Percentiles rank a stretch among this genome's conserved stretches.
phyloP scores from a whole-genome alignment of 2,888 invertebrate genomes.

The Tetranychus truncatus region DNA sequence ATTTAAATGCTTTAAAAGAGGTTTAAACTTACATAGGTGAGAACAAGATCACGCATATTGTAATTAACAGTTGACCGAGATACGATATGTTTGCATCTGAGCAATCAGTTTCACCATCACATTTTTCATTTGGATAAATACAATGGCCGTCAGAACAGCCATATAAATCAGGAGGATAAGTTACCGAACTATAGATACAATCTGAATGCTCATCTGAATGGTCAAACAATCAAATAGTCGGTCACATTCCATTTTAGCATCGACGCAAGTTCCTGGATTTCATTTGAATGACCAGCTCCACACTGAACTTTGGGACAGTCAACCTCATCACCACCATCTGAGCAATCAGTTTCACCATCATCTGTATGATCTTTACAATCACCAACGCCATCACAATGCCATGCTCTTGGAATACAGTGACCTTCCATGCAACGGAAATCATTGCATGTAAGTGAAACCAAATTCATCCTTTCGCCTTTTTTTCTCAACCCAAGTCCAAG shows the following conservation, averaged over 20 bases:
- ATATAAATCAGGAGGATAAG: constrained; percentile 49
- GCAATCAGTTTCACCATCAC: no score
- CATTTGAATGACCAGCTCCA: constrained; percentile 5
- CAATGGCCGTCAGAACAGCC: constrained; percentile 30
- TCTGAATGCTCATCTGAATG: constrained; percentile 54
- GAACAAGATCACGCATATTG: no score
- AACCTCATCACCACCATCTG: constrained; percentile 15
- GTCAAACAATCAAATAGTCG: constrained; percentile 17
- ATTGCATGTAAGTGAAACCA: no score
- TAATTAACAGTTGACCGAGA: no score
- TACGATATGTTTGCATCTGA: no score
- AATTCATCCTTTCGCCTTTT: no score
- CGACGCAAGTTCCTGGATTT: constrained; percentile 68
- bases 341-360: constrained; percentile 21
- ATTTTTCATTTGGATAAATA: constrained; percentile 27
- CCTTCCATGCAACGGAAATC: constrained; percentile 13
- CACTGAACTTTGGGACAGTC: constrained; percentile 13
- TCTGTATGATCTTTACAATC: constrained; percentile 19
- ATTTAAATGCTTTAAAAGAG: no score
- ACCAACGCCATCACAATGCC: constrained; percentile 20
- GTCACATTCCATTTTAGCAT: constrained; percentile 43
- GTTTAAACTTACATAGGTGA: no score
- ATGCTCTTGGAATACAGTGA: constrained; percentile 19
- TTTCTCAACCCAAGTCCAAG: no score
- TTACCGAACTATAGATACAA: constrained; percentile 66